Percentiles rank a stretch among this genome's conserved stretches.
phyloP scores from a whole-genome alignment of 2,888 invertebrate genomes.

The Notodromas monacha region DNA sequence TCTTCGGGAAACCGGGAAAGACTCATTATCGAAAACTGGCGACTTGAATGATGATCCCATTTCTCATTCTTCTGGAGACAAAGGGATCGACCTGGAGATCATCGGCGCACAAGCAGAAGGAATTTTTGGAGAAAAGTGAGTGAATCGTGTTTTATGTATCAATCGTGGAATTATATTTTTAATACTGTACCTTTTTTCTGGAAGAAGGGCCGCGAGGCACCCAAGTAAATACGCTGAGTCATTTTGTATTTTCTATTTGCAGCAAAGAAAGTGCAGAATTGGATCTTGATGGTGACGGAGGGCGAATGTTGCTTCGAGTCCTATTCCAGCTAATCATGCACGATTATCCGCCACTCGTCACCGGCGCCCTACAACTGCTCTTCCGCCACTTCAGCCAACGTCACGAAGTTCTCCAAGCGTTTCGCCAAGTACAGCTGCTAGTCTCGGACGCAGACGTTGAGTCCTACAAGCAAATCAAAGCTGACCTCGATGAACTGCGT shows the following conservation, averaged over 20 bases:
- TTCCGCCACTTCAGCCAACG: conserved; percentile 90
- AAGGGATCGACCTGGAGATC: conserved; percentile 54
- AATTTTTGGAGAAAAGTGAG: conserved; percentile 55
- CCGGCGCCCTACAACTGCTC: conserved; percentile 63
- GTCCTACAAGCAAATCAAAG: conserved; percentile 89
- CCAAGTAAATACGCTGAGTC: too few species aligned
- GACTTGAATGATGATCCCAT: neutral
- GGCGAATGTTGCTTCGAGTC: conserved; percentile 69
- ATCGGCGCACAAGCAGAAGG: conserved; percentile 76
- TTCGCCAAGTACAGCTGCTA: conserved; percentile 76
- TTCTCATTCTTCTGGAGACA: conserved; percentile 19
- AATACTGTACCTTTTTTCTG: too few species aligned
- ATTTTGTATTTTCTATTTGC: too few species aligned
- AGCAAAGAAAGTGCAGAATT: conserved; percentile 30
- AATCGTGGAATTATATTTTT: too few species aligned
- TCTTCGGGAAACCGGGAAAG: too few species aligned
- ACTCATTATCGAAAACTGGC: neutral
- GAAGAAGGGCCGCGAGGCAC: too few species aligned
- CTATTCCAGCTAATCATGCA: conserved; percentile 78
- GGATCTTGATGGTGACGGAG: conserved; percentile 80
- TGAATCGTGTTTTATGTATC: too few species aligned
- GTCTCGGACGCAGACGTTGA: conserved; percentile 91
- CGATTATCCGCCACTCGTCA: conserved; percentile 72
- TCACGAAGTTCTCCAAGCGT: conserved; percentile 68
- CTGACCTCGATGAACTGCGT: conserved; percentile 58